These are phyloP conservation scores for Dicrurus megarhynchus DNA, from an alignment of 2,113 vertebrate species.

Conservation along the genomic window DNA sequence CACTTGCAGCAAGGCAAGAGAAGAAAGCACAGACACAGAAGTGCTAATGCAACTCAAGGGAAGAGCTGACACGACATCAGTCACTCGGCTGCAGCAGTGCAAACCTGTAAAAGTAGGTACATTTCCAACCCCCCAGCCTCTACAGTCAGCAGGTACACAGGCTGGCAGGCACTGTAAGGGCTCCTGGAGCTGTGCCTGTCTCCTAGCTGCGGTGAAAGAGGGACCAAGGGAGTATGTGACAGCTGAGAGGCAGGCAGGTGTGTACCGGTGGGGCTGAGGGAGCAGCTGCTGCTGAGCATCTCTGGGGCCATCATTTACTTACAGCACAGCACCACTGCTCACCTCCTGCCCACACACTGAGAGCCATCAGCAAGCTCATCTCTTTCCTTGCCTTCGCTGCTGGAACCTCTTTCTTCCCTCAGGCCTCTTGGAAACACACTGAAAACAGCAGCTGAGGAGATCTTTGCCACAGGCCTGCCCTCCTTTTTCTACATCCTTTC, in stretches of 20 bases:
- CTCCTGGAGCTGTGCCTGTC: neutral
- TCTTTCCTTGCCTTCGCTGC: neutral
- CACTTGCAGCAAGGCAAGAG: neutral
- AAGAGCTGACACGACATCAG: neutral
- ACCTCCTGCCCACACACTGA: neutral
- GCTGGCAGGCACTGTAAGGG: neutral
- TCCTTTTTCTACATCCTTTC: neutral
- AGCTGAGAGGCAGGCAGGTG: conserved; percentile 27
- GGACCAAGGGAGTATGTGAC: neutral
- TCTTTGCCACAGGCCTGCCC: neutral
- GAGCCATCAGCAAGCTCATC: neutral
- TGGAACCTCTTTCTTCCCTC: neutral
- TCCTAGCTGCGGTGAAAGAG: neutral
- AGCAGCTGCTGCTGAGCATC: neutral
- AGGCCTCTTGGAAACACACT: neutral
- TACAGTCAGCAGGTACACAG: neutral
- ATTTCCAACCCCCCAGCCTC: neutral
- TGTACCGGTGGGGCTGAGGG: neutral
- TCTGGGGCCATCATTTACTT: conserved; percentile 1
- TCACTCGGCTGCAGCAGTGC: neutral
- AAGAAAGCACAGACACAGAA: neutral
- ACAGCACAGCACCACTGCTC: neutral
- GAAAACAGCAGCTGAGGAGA: neutral
- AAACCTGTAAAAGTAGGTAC: neutral
- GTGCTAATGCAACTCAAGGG: neutral